phyloP scores from a whole-genome alignment of 2,888 invertebrate genomes.

The Tipula helvola region DNA sequence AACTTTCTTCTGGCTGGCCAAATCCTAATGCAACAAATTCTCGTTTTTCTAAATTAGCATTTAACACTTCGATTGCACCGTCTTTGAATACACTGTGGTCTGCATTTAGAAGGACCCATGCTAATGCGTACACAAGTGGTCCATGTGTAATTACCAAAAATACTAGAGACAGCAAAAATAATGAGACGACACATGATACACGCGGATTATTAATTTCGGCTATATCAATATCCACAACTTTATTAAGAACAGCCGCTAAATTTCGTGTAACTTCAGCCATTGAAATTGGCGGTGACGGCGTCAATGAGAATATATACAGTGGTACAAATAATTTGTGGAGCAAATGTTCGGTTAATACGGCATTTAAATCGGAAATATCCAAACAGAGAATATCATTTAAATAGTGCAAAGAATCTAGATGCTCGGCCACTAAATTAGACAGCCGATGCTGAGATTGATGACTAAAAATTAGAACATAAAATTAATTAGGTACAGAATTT shows the following conservation, averaged over 20 bases:
- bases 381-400: conserved; percentile 91
- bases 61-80: conserved; percentile 53
- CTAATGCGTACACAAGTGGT: conserved; percentile 79
- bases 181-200: conserved; percentile 78
- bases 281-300: conserved; percentile 36
- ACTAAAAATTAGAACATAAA: conserved; percentile 40
- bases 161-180: conserved; percentile 87
- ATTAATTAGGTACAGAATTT: background rate
- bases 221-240: conserved; percentile 41
- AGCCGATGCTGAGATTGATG: conserved; percentile 83
- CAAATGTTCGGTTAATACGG: conserved; percentile 86
- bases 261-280: conserved; percentile 51
- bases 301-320: conserved; percentile 83
- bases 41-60: conserved; percentile 48
- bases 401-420: conserved; percentile 94
- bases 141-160: conserved; percentile 87
- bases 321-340: conserved; percentile 87
- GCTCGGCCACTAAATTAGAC: conserved; percentile 90
- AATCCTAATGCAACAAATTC: conserved; percentile 47
- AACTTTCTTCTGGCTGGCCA: conserved; percentile 57
- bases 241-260: conserved; percentile 49
- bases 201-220: conserved; percentile 52
- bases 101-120: conserved; percentile 81
- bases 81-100: conserved; percentile 58
- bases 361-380: conserved; percentile 83